Conservation (phyloP, 2,888 invertebrate species). For the Luperina nickerlii region DNA sequence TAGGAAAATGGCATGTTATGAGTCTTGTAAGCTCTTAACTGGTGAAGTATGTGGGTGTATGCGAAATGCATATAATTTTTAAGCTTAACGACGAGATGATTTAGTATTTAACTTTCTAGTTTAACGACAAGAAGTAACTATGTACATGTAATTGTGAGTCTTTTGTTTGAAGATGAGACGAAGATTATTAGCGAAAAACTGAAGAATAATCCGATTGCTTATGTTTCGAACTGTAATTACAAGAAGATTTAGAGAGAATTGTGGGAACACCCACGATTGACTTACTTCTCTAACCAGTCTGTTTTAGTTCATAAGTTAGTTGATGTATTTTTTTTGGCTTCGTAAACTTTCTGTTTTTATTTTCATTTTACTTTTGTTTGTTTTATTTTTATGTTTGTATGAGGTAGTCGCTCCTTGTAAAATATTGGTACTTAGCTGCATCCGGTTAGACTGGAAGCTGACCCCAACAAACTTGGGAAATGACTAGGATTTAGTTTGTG, state of each 20-base stretch:
- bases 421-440: not conserved
- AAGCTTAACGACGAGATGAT: slow-evolving; percentile 24
- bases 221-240: not conserved
- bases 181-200: slow-evolving; percentile 9
- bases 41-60: slow-evolving; percentile 36
- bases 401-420: not conserved
- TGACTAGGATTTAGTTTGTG: not conserved
- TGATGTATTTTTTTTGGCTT: not conserved
- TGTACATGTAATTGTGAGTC: not conserved
- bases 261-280: not conserved
- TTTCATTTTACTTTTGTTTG: no score
- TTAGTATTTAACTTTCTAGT: slow-evolving; percentile 19
- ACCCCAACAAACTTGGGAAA: not conserved
- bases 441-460: not conserved
- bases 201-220: slow-evolving; percentile 24
- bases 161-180: not conserved
- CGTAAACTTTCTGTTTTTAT: not conserved
- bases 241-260: not conserved
- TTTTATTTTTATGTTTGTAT: no score
- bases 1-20: slow-evolving; percentile 48
- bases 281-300: not conserved
- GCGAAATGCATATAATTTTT: slow-evolving; percentile 50
- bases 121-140: slow-evolving; percentile 6
- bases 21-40: slow-evolving; percentile 39
- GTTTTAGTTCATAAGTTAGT: not conserved